phyloP scores from a whole-genome alignment of 1,140 invertebrate species.

The Trachymyrmex septentrionalis region DNA sequence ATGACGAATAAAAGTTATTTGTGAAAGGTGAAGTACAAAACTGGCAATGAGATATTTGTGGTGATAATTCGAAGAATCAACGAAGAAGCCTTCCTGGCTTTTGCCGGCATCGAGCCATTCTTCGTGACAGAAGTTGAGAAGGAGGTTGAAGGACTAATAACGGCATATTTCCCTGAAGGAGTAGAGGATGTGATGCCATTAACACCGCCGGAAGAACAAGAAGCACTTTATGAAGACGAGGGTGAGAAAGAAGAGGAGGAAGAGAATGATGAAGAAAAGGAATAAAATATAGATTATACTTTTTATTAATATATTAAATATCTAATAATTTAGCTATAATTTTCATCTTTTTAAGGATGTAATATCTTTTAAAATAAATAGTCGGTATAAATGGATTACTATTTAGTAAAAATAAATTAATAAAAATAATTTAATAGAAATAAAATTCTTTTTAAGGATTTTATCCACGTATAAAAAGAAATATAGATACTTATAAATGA shows the following conservation, averaged over 20 bases:
- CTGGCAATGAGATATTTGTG: slow-evolving; percentile 79
- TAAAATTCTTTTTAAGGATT: neutral
- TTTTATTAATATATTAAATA: neutral
- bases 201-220: slow-evolving; percentile 38
- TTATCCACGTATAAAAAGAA: neutral
- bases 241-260: slow-evolving; percentile 46
- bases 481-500: neutral
- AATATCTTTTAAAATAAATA: neutral
- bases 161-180: slow-evolving; percentile 77
- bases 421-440: too few relatives aligned
- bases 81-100: slow-evolving; percentile 80
- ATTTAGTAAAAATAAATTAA: too few relatives aligned
- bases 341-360: too few relatives aligned
- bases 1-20: slow-evolving; percentile 14
- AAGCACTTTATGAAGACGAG: slow-evolving; percentile 56
- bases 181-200: slow-evolving; percentile 67
- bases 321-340: neutral
- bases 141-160: slow-evolving; percentile 72
- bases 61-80: slow-evolving; percentile 74
- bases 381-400: neutral
- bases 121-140: slow-evolving; percentile 77
- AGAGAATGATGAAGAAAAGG: slow-evolving; percentile 29
- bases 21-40: slow-evolving; percentile 76
- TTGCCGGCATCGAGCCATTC: slow-evolving; percentile 79
- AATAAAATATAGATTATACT: neutral